Base-by-base conservation (phyloP, 2,888 invertebrate genomes). In the Drosophila heteroneura region DNA sequence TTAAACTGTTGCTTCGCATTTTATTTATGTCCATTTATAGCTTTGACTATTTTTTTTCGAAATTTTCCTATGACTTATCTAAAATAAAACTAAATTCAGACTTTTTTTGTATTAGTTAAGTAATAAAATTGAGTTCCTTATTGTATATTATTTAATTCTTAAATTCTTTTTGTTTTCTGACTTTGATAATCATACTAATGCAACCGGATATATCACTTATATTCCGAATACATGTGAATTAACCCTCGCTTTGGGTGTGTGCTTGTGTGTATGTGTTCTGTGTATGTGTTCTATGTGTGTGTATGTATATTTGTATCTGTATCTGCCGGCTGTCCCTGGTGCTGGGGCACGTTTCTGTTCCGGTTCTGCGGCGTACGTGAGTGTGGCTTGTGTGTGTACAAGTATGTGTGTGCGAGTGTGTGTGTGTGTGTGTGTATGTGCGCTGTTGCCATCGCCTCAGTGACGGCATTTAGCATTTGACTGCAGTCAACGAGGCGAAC, bases 381-480 rank as follows among this genome's bases (percentile, higher is more conserved):
- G 75, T 76, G 66, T 61, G 53, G 63, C 74, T 44, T 66, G 30
- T 68, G n/a, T 66, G 47, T 81, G 35, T 30, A 32, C 53, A 33
- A 33, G 28, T 51, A 26, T 39, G 26, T 49, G 4, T 22, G 35
- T 12, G 37, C 52, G 39, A 44, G 35, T 49, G 39, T 49, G 51
- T 64, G 28, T 61, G 28, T 28, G 4, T 4, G 28, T 0, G 58
- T 49, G 28, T 56, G 47, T 9, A 16, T 47, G 16, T 16, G 12
- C 41, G 37, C 74, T 57, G 49, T 58, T 54, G 63, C 44, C 70
- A 67, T 76, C 70, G 63, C 76, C 64, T 72, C 88, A 77, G 76
- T 74, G 85, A 83, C 80, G 88, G 90, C 88, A 85, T 85, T 85
- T 90, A 88, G 88, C 82, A 89, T 85, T 85, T 89, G 90, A 87